Percentiles rank a stretch among this genome's conserved stretches.
These are phyloP conservation scores for Meloidogyne floridensis DNA, from an alignment of 1,140 invertebrate genomes.

Conservation along the genomic window DNA sequence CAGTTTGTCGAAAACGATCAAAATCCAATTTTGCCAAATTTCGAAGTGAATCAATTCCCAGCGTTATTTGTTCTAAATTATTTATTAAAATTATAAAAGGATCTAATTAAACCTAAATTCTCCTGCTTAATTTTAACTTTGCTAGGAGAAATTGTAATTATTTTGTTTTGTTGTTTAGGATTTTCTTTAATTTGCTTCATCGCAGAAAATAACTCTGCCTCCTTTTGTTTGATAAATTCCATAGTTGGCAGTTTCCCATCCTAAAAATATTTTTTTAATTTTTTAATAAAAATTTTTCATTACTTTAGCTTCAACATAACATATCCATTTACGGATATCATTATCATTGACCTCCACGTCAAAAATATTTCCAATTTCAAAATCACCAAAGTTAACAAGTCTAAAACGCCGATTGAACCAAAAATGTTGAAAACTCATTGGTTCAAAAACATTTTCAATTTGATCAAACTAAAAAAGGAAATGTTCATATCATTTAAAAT, in stretches of 20 bases:
- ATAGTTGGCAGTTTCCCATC: no score
- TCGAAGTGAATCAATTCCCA: constrained; percentile 1
- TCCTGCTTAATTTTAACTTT: no score
- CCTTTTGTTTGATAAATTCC: no score
- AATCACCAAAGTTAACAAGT: constrained; percentile 18
- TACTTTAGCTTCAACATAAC: constrained; percentile 19
- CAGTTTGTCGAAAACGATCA: constrained; percentile 16
- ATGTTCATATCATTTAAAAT: no score
- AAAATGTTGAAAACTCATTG: constrained; percentile 20
- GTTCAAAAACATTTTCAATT: constrained; percentile 29
- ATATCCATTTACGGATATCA: constrained; percentile 18
- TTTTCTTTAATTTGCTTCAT: no score
- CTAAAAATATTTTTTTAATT: background rate
- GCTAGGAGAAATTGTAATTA: no score
- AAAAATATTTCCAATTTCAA: background rate
- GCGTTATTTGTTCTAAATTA: constrained; percentile 18
- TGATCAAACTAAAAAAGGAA: constrained; percentile 15
- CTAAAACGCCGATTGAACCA: constrained; percentile 26
- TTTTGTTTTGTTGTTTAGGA: no score
- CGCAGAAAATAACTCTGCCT: no score
- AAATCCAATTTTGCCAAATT: constrained; percentile 24
- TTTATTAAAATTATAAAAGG: no score
- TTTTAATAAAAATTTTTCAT: background rate
- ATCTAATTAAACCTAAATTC: no score
- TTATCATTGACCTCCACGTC: constrained; percentile 16